Evolutionary conservation across 2,113 vertebrate species (phyloP), one percentile per base, ranked within the genome.

Genomic region (Poeciliopsis prolifica): DNA sequence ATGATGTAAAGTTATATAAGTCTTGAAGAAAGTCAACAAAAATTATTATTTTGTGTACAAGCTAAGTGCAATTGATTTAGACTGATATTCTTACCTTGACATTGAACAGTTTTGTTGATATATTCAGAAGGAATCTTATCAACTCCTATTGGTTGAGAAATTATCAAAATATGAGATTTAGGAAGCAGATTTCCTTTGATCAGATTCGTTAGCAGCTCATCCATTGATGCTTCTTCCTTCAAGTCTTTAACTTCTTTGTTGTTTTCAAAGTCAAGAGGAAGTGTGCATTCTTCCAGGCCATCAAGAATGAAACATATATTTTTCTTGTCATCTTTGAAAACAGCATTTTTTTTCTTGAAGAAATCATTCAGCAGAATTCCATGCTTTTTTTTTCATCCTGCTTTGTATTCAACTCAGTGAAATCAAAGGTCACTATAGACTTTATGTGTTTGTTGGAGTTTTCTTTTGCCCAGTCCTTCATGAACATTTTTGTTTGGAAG

Each of bases 281-380:
- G 7, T 65, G 60, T 0, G 1, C 67, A 86, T 80, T 75, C 0
- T 67, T 90, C 86, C 70, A 90, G 51, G 4, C 73, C 79, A 62
- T 86, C 87, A 2, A 86, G 79, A 37, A 88, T 37, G 67, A 86
- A 81, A 30, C 19, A 13, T n/a, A 82, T 0, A 26, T 70, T 65
- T 51, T 17, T 69, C 3, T 65, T 0, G 0, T 84, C n/a, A 3
- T 70, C 75, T 4, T 4, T 3, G 6, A 1, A 8, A 61, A 4
- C 35, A 24, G 0, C 2, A n/a, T 1, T 0, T 1, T 62, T 66
- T 13, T 2, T 37, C 0, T 65, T 19, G 0, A 86, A 28, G 48
- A 58, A 58, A 2, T 48, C 0, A 0, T 15, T 19, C 0, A 89
- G 62, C 35, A 88, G 40, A 13, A 51, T 14, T 70, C 0, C 54